A percentile compares a stretch with the other conserved stretches of the same genome.
Conservation (phyloP, 2,113 vertebrate genomes). For the Malurus cyaneus region DNA sequence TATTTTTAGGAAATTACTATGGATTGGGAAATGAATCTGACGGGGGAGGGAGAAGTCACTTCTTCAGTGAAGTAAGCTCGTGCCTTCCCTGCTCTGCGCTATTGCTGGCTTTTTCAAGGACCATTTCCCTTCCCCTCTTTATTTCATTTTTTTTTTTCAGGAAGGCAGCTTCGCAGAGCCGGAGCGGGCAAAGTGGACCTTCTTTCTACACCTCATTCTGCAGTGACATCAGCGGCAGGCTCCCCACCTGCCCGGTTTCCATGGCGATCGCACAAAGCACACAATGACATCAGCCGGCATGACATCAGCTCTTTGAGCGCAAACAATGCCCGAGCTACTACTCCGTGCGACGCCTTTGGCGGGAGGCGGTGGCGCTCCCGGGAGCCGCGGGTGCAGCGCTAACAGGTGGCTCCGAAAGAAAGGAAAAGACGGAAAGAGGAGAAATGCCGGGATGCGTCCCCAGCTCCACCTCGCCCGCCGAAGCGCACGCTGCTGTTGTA, state of each 20-base stretch:
- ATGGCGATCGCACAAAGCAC: slow-evolving; percentile 76
- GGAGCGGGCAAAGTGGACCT: background rate
- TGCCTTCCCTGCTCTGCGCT: background rate
- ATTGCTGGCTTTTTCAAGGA: background rate
- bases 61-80: background rate
- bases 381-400: slow-evolving; percentile 76
- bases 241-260: slow-evolving; percentile 83
- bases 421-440: background rate
- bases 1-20: slow-evolving; percentile 51
- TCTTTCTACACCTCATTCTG: slow-evolving; percentile 61
- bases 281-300: slow-evolving; percentile 84
- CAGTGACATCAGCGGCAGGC: slow-evolving; percentile 73
- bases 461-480: background rate
- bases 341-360: slow-evolving; percentile 75
- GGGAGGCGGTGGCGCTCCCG: slow-evolving; percentile 62
- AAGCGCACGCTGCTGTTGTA: background rate
- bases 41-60: background rate
- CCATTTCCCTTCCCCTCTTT: fast-evolving
- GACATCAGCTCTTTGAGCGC: slow-evolving; percentile 80
- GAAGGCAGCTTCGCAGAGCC: background rate
- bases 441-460: background rate
- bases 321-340: slow-evolving; percentile 84
- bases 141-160: background rate
- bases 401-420: slow-evolving; percentile 81
- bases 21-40: background rate